Conservation (phyloP, 2,113 vertebrate species). For the Pelecanus crispus region DNA sequence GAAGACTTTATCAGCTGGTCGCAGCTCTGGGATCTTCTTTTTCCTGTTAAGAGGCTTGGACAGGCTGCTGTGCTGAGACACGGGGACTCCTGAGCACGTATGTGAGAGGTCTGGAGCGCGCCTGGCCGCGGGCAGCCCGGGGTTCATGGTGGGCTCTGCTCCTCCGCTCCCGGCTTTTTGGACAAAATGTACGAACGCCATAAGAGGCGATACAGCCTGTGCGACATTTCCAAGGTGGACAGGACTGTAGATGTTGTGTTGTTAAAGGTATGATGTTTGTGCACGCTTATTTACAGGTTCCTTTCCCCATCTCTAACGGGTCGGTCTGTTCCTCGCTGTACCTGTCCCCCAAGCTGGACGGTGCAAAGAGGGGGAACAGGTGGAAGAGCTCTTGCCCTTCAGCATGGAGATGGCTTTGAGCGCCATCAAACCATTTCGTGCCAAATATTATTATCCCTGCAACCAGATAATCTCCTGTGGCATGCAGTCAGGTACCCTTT, state of each 20-base stretch:
- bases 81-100: constrained; percentile 67
- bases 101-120: constrained; percentile 67
- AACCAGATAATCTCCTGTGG: not conserved
- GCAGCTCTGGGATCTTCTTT: constrained; percentile 26
- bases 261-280: constrained; percentile 85
- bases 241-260: constrained; percentile 90
- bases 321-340: not conserved
- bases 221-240: constrained; percentile 87
- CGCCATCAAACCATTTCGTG: not conserved
- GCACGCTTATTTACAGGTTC: not conserved
- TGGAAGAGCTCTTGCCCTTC: not conserved
- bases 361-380: not conserved
- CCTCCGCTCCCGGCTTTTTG: not conserved
- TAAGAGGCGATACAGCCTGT: constrained; percentile 92
- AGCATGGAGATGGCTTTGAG: not conserved
- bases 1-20: constrained; percentile 42
- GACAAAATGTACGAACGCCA: constrained; percentile 95
- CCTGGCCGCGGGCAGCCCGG: not conserved
- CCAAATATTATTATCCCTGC: not conserved
- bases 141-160: constrained; percentile 69
- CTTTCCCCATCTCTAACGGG: not conserved
- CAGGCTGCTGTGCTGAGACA: constrained; percentile 49
- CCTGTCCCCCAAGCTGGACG: rapidly evolving
- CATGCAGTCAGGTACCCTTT: not conserved
- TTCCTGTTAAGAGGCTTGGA: constrained; percentile 60